A percentile compares a stretch with the other conserved stretches of the same genome.
phyloP scores from a whole-genome alignment of 2,113 vertebrate genomes.

The Butorides virescens region DNA sequence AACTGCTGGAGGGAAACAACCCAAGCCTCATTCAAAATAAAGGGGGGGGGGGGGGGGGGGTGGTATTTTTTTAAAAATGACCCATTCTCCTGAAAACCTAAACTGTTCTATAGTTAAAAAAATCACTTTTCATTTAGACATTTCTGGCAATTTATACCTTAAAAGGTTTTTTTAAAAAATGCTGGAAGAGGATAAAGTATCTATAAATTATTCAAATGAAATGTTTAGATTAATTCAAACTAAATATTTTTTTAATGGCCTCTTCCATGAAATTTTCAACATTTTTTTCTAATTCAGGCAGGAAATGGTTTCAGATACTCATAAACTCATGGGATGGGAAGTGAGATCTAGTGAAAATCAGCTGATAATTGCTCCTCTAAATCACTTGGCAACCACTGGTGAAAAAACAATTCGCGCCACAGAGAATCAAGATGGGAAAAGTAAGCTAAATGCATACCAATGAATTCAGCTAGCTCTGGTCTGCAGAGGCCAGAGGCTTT shows the following conservation, averaged over 20 bases:
- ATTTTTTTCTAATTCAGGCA: background rate
- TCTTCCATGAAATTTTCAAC: background rate
- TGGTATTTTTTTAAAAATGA: background rate
- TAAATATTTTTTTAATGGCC: background rate
- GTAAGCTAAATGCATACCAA: background rate
- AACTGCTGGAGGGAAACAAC: background rate
- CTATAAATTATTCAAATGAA: background rate
- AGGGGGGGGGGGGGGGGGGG: too few relatives aligned
- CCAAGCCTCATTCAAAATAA: background rate
- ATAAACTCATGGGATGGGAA: background rate
- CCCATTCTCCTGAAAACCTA: background rate
- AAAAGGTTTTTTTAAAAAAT: background rate
- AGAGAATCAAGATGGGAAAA: background rate
- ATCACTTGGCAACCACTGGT: background rate
- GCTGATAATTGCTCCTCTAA: background rate
- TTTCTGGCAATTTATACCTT: background rate
- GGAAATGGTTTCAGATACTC: background rate
- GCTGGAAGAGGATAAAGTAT: background rate
- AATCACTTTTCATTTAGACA: background rate
- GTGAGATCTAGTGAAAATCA: background rate
- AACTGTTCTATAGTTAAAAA: background rate
- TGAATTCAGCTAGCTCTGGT: background rate
- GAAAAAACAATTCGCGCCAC: background rate
- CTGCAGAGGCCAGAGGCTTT: background rate
- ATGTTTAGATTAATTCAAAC: background rate